Evolutionary conservation across 2,113 vertebrate species (phyloP).

Genomic region (Apodemus sylvaticus): DNA sequence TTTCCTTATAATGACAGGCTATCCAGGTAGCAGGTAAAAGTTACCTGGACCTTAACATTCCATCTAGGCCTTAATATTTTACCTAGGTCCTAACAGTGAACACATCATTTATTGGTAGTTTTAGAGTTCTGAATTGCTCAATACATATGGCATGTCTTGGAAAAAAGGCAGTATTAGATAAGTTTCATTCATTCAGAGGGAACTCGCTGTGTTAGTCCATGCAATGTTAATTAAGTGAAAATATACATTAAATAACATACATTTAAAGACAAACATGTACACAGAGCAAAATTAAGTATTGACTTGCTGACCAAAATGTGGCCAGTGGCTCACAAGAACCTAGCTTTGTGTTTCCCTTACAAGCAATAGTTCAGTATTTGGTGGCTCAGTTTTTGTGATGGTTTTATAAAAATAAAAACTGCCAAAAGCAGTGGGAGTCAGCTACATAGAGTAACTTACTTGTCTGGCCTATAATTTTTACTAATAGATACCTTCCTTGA

Average conservation of each 20-base stretch:
- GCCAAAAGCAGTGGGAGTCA: background rate
- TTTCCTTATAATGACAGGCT: no score
- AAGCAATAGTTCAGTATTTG: background rate
- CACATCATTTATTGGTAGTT: background rate
- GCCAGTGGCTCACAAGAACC: background rate
- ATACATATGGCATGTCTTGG: background rate
- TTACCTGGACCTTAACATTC: no score
- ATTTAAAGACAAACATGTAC: background rate
- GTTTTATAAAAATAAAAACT: background rate
- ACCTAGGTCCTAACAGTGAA: background rate
- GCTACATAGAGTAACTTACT: background rate
- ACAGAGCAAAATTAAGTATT: background rate
- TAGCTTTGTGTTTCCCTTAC: background rate
- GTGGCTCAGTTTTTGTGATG: background rate
- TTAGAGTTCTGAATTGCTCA: background rate
- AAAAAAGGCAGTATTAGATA: background rate
- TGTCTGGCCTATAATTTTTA: background rate
- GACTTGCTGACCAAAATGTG: background rate
- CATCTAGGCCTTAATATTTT: no score
- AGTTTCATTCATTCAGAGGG: background rate
- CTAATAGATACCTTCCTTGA: background rate
- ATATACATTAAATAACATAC: background rate
- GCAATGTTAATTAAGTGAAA: conserved; percentile 10
- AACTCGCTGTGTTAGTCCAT: background rate
- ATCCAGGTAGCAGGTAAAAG: no score